A percentile compares a stretch with the other conserved stretches of the same genome.
Evolutionary conservation across 2,888 invertebrate species (phyloP).

Genomic region (Tipula vernalis): DNA sequence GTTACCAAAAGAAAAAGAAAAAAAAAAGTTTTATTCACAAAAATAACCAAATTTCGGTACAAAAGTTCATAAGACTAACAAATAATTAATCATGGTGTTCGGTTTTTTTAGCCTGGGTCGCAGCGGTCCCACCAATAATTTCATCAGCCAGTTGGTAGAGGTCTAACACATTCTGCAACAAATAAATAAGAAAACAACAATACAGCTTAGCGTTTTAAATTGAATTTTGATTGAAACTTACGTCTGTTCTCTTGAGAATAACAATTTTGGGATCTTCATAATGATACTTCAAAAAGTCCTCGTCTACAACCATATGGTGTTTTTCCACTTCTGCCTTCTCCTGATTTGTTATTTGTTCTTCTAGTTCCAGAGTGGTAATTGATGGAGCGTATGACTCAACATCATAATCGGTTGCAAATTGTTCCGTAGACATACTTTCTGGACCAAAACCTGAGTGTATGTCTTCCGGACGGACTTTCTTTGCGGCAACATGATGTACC

Average conservation of each 20-base stretch:
- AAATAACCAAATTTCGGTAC: background rate
- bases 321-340: constrained; percentile 28
- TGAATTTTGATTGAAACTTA: constrained; percentile 22
- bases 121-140: constrained; percentile 35
- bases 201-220: background rate
- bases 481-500: background rate
- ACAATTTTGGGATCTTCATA: constrained; percentile 43
- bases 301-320: constrained; percentile 39
- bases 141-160: constrained; percentile 46
- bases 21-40: background rate
- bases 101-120: background rate
- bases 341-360: constrained; percentile 8
- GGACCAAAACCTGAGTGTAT: no score
- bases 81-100: background rate
- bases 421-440: background rate
- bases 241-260: constrained; percentile 39
- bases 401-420: background rate
- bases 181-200: background rate
- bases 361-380: background rate
- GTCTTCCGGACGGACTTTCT: background rate
- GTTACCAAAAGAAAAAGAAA: background rate
- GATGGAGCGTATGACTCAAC: background rate
- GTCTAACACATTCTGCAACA: constrained; percentile 44
- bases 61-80: background rate
- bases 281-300: constrained; percentile 40